A percentile compares a stretch with the other conserved stretches of the same genome.
These are phyloP conservation scores for Aphelocoma californica DNA, from an alignment of 2,797 vertebrate genomes.

Conservation along the genomic window DNA sequence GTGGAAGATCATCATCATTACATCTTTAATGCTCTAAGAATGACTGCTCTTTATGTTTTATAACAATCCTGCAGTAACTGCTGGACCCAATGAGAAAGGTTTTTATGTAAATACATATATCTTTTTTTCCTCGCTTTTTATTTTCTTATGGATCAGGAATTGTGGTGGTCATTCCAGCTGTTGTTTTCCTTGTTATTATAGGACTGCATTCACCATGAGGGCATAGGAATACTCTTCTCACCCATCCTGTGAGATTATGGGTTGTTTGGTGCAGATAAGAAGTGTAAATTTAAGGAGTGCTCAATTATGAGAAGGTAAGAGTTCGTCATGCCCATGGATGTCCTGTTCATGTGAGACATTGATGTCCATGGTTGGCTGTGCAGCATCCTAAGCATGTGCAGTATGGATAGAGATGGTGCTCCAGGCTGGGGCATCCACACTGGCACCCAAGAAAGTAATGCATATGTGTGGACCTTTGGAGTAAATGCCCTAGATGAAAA, in stretches of 20 bases:
- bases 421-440: background rate
- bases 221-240: background rate
- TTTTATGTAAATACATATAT: background rate
- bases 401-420: background rate
- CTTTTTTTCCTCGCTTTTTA: background rate
- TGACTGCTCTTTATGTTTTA: background rate
- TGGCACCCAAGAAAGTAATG: background rate
- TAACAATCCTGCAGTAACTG: background rate
- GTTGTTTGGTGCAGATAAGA: background rate
- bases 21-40: background rate
- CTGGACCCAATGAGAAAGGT: background rate
- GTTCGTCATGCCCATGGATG: background rate
- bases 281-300: background rate
- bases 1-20: background rate
- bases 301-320: background rate
- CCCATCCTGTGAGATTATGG: background rate
- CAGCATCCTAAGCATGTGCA: background rate
- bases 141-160: background rate
- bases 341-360: background rate
- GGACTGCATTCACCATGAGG: background rate
- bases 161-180: background rate
- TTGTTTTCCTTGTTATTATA: background rate
- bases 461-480: background rate
- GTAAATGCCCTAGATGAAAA: background rate
- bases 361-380: fast-evolving